A percentile compares a stretch with the other conserved stretches of the same genome.
Conservation (phyloP, 2,888 invertebrate species). For the Drosophila heteroneura region DNA sequence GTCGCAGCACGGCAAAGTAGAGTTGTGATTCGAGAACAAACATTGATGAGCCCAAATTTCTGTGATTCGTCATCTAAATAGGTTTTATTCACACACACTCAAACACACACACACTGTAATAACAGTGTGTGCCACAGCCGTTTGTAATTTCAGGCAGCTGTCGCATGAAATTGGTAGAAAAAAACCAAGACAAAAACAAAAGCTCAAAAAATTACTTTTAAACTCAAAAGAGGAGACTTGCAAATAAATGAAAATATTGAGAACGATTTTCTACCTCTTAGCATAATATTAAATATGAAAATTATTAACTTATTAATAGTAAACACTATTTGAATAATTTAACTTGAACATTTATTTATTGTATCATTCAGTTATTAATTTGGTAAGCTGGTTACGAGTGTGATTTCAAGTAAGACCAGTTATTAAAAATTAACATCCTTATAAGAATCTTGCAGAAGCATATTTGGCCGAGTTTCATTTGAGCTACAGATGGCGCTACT, state of each 20-base stretch:
- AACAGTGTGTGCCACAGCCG: neutral
- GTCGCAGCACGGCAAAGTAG: constrained; percentile 27
- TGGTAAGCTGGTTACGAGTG: neutral
- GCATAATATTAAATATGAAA: neutral
- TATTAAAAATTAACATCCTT: accelerated
- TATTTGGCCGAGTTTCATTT: neutral
- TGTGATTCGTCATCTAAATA: constrained; percentile 80
- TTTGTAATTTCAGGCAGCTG: constrained; percentile 48
- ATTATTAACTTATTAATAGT: neutral
- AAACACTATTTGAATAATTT: neutral
- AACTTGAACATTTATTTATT: neutral
- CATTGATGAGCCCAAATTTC: constrained; percentile 82
- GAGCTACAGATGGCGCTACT: constrained; percentile 1
- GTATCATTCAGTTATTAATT: too few relatives aligned
- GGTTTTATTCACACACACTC: constrained; percentile 59
- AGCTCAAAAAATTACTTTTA: neutral
- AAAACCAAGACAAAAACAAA: neutral
- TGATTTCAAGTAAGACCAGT: neutral
- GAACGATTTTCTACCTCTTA: neutral
- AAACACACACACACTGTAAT: constrained; percentile 8
- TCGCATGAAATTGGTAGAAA: constrained; percentile 16
- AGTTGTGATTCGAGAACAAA: constrained; percentile 64
- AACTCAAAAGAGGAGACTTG: neutral
- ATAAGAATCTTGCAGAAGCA: neutral
- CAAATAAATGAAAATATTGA: neutral